phyloP scores from a whole-genome alignment of 1,140 invertebrate species.

The Drosophila tropicalis region DNA sequence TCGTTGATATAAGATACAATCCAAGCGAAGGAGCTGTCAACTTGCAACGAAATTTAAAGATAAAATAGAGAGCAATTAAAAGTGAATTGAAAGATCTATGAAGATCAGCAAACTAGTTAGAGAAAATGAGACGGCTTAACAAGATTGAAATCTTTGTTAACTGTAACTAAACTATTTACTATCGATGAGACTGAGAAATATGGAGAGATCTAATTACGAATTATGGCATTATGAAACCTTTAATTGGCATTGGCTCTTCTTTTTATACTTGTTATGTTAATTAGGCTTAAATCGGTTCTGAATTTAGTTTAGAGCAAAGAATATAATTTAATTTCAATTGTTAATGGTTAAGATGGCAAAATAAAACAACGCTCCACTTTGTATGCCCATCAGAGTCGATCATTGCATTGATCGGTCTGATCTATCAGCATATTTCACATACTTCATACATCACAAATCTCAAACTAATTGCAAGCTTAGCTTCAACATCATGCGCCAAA shows the following conservation, averaged over 20 bases:
- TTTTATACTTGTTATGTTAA: too few relatives aligned
- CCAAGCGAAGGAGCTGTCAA: constrained; percentile 49
- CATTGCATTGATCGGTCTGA: constrained; percentile 30
- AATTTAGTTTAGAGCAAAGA: too few relatives aligned
- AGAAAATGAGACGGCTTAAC: neutral
- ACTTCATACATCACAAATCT: constrained; percentile 46
- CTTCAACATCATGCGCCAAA: constrained; percentile 48
- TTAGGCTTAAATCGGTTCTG: too few relatives aligned
- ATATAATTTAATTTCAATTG: neutral
- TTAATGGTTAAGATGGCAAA: neutral
- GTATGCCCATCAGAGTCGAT: constrained; percentile 26
- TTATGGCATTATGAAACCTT: too few relatives aligned
- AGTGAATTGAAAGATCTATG: constrained; percentile 16
- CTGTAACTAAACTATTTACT: too few relatives aligned
- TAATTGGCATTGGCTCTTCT: too few relatives aligned
- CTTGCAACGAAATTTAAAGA: constrained; percentile 42
- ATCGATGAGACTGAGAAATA: too few relatives aligned
- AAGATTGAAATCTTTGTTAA: neutral
- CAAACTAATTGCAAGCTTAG: constrained; percentile 56
- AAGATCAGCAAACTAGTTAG: constrained; percentile 6
- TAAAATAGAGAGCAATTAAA: constrained; percentile 44
- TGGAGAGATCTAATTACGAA: too few relatives aligned
- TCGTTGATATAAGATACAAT: constrained; percentile 57
- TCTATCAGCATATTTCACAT: constrained; percentile 55
- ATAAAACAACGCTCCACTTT: constrained; percentile 26